A percentile compares a stretch with the other conserved stretches of the same genome.
These are phyloP conservation scores for Sinocyclocheilus grahami DNA, from an alignment of 2,113 vertebrate genomes.

Conservation along the genomic window DNA sequence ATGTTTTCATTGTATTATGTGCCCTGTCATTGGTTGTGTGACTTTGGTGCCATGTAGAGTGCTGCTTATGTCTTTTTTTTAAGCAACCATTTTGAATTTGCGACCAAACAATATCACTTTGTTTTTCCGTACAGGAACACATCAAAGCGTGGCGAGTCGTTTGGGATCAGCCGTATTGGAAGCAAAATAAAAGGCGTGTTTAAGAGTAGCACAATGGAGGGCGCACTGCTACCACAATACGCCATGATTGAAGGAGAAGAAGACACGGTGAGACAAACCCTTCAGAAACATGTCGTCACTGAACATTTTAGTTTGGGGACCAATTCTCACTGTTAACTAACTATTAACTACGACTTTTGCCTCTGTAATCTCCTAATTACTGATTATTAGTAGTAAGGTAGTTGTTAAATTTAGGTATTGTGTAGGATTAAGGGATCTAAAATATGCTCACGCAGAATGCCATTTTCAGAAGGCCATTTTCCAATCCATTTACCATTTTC, in stretches of 20 bases:
- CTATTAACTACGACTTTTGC: no score
- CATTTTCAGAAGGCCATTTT: no score
- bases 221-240: conserved; percentile 84
- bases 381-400: no score
- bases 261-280: conserved; percentile 77
- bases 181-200: conserved; percentile 97
- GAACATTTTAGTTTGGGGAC: not conserved
- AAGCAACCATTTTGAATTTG: not conserved
- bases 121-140: conserved; percentile 74
- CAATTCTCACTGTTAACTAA: no score
- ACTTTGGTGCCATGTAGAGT: not conserved
- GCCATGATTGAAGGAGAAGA: conserved; percentile 81
- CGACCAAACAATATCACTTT: not conserved
- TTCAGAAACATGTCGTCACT: not conserved
- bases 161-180: conserved; percentile 91
- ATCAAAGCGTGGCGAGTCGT: conserved; percentile 88
- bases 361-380: no score
- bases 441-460: no score
- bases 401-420: no score
- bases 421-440: no score
- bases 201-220: conserved; percentile 91
- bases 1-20: not conserved
- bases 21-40: not conserved
- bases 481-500: no score
- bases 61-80: not conserved